phyloP scores from a whole-genome alignment of 2,113 vertebrate species.

The Gasterosteus aculeatus region DNA sequence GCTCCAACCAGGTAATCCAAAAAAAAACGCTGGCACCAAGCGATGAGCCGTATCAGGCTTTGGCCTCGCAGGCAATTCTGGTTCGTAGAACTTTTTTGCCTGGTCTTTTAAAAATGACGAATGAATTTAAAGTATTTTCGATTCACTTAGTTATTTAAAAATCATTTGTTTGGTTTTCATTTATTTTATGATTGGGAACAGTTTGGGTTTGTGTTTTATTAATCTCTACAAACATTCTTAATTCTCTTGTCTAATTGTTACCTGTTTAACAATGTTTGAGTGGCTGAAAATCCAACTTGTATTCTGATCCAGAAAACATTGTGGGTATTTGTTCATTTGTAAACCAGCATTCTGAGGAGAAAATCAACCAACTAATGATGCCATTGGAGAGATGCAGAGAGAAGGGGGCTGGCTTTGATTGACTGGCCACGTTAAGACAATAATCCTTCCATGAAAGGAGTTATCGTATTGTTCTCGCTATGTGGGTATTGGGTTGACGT shows the following conservation, averaged over 20 bases:
- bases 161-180: neutral
- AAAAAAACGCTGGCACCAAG: neutral
- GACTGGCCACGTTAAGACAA: conserved; percentile 24
- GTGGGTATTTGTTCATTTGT: conserved; percentile 8
- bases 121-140: no score
- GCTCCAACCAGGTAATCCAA: no score
- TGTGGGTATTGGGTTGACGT: conserved; percentile 15
- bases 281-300: conserved; percentile 25
- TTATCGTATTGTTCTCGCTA: neutral
- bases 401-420: conserved; percentile 25
- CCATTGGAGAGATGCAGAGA: conserved; percentile 23
- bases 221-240: conserved; percentile 4
- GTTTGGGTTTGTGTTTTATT: neutral
- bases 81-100: no score
- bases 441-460: conserved; percentile 39
- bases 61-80: neutral
- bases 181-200: neutral
- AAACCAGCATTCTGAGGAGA: conserved; percentile 33
- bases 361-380: conserved; percentile 23
- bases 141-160: no score
- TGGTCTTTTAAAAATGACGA: no score
- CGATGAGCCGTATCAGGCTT: neutral
- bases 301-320: conserved; percentile 45
- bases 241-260: neutral
- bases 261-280: conserved; percentile 14